Evolutionary conservation across 2,888 invertebrate genomes (phyloP).

Genomic region (Agonopterix alstromeriana): DNA sequence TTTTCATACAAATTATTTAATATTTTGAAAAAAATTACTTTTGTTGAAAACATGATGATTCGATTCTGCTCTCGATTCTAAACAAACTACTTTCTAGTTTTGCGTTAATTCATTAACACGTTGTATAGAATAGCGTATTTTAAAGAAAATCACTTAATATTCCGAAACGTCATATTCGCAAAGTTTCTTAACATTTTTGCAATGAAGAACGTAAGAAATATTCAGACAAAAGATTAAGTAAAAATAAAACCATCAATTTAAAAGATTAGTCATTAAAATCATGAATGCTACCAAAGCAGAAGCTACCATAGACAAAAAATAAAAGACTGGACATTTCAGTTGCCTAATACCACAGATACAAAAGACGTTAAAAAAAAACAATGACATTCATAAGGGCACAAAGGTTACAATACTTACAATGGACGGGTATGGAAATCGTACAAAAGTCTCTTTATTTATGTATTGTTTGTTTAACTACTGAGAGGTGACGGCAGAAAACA

Average conservation of each 20-base stretch:
- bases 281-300: conserved; percentile 2
- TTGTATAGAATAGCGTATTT: too few species aligned
- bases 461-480: conserved; percentile 69
- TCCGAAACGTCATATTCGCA: too few species aligned
- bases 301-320: conserved; percentile 16
- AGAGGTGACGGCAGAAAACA: conserved; percentile 69
- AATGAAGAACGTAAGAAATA: too few species aligned
- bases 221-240: not conserved
- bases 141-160: too few species aligned
- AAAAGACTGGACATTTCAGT: conserved; percentile 40
- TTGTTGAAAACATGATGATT: too few species aligned
- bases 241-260: not conserved
- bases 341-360: conserved; percentile 32
- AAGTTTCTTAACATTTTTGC: too few species aligned
- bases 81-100: too few species aligned
- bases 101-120: too few species aligned
- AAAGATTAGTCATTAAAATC: not conserved
- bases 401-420: conserved; percentile 67
- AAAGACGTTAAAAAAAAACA: conserved; percentile 43
- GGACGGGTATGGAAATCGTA: conserved; percentile 50
- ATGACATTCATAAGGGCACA: conserved; percentile 41
- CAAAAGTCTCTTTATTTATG: conserved; percentile 62
- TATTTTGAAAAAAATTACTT: too few species aligned
- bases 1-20: too few species aligned
- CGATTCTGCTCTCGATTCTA: too few species aligned